Conservation (phyloP, 2,888 invertebrate species). For the Argynnis bischoffii region DNA sequence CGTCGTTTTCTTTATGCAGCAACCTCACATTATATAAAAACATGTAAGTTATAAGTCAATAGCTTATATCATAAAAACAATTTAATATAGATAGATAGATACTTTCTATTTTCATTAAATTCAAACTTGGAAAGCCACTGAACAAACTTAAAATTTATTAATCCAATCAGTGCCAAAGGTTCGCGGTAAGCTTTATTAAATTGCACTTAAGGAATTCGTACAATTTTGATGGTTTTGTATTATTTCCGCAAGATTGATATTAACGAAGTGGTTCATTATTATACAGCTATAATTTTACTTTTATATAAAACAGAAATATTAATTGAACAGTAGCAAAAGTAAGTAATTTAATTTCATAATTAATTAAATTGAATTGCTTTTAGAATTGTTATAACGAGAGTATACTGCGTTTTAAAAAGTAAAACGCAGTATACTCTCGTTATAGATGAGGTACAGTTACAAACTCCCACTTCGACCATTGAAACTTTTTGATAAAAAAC, state of each 20-base stretch:
- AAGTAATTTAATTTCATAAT: constrained; percentile 13
- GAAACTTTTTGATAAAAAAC: constrained; percentile 29
- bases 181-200: constrained; percentile 32
- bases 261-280: neutral
- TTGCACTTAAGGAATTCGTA: constrained; percentile 23
- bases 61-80: constrained; percentile 3
- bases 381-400: constrained; percentile 13
- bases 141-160: constrained; percentile 33
- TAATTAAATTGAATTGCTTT: constrained; percentile 16
- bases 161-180: constrained; percentile 29
- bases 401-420: too few relatives aligned
- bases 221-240: constrained; percentile 31
- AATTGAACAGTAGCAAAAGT: neutral
- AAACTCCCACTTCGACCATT: constrained; percentile 24
- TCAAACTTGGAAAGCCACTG: constrained; percentile 21
- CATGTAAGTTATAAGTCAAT: neutral
- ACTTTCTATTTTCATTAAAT: constrained; percentile 21
- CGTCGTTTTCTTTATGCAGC: too few relatives aligned
- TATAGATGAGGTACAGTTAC: constrained; percentile 24
- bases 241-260: neutral
- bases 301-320: neutral
- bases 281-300: neutral
- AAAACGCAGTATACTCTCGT: constrained; percentile 10
- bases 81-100: constrained; percentile 17
- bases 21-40: neutral